Evolutionary conservation across 2,888 invertebrate species (phyloP).

Genomic region (Polyommatus iphigenia): DNA sequence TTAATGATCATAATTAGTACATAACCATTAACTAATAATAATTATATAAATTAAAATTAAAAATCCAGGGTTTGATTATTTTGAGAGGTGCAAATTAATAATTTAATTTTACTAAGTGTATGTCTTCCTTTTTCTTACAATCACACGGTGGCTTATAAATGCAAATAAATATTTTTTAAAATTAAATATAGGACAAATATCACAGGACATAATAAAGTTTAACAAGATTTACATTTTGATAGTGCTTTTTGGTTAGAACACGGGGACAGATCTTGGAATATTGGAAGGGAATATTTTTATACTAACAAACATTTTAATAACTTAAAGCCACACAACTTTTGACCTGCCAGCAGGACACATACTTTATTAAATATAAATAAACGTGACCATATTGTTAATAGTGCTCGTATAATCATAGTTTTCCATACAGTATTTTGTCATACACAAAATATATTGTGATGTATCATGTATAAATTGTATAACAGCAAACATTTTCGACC

Average conservation of each 20-base stretch:
- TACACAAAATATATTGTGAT: too few relatives aligned
- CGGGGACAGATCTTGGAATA: neutral
- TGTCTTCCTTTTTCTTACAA: neutral
- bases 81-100: neutral
- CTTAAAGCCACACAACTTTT: neutral
- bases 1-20: too few relatives aligned
- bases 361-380: neutral
- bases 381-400: too few relatives aligned
- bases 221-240: neutral
- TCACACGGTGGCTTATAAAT: conserved; percentile 4
- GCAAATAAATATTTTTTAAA: neutral
- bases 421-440: too few relatives aligned
- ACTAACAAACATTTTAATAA: neutral
- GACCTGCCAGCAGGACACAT: neutral
- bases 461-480: too few relatives aligned
- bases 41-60: neutral
- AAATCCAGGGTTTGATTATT: neutral
- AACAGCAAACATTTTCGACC: too few relatives aligned
- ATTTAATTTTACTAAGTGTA: neutral
- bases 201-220: neutral
- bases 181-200: neutral
- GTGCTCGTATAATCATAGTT: too few relatives aligned
- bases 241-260: neutral
- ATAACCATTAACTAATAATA: too few relatives aligned
- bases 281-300: neutral